Evolutionary conservation across 2,113 vertebrate species (phyloP), one percentile per base, ranked within the genome.

Genomic region (Melospiza melodia): DNA sequence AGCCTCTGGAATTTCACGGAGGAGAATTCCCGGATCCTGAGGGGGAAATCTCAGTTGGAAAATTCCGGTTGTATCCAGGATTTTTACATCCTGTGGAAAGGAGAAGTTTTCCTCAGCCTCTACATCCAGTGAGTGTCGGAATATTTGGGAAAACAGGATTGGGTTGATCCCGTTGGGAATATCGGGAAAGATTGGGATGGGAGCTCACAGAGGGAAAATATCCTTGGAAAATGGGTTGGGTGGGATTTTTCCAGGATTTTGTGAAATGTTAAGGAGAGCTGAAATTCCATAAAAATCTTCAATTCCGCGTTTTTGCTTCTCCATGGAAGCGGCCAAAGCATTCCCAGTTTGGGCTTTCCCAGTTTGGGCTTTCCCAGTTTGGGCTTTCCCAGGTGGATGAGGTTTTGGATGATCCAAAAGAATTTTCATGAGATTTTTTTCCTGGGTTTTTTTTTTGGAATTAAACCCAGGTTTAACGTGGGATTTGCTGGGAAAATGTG

Each of bases 141-240:
- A 43, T 27, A 5, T 33, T 51, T 1, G 2, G 55, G 55, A 37
- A 39, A 61, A 25, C 0, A 9, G 25, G 49, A 35, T 15, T 1
- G 4, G 11, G 22, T 4, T 0, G 15, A n/a, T 54, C 8, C 9
- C 23, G 8, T 25, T 27, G 15, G 58, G 54, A 33, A 61, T 37
- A 15, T 9, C 0, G 2, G 44, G 30, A 30, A 30, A 43, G 65
- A 43, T 2, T 0, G 6, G 48, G 35, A 41, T 62, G 12, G 5
- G 12, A 61, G 4, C 15, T 1, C 27, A 11, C 3, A 6, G 44
- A 21, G 30, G 9, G 75, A 16, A 78, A 79, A 65, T 23, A 14
- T 15, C 11, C 9, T 5, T 10, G 31, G n/a, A 2, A 37, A 76
- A 37, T 10, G 11, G 57, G 1, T 20, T 61, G 10, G 27, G 2